Evolutionary conservation across 92 coral and sea anemone genomes (phyloP), one percentile per base, ranked within the genome.

Genomic region (Porites evermanni): DNA sequence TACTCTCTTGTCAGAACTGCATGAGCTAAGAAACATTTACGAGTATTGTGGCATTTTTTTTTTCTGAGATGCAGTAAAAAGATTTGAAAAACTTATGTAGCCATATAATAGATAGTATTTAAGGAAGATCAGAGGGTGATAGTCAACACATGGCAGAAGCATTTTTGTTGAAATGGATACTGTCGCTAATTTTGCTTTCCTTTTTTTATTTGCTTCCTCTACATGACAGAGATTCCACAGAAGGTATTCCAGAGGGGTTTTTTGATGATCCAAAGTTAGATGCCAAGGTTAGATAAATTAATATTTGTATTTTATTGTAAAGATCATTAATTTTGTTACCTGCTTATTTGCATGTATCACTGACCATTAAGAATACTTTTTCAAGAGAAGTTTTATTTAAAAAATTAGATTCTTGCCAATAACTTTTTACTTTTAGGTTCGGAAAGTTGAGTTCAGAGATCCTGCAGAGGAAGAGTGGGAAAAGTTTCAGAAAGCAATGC

Each of bases 261-360:
- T 97, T 97, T 93, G 99, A 97, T 81, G 98, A 97, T 80, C 99
- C 99, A 59, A 97, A 95, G 83, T 88, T 93, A 65, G 99, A 97
- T 89, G 99, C 99, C 17, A 97, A 97, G 94, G 99, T 97, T 83
- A 3, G 80, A 44, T 23, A 9, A 23, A 47, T 8, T 56, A 12
- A 17, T 70, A 8, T 56, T 3, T 56, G 13, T 0, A 56, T 56
- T 56, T 8, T 7, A 8, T 8, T 12, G 13, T 2, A 7, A 8
- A 4, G 13, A 8, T 8, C 12, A 56, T 8, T n/a, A n/a, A n/a
- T n/a, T n/a, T 56, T 54, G 60, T 67, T 67, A 10, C 23, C 38
- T 68, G 11, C 13, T 38, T 38, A 38, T 0, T 0, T 38, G 1
- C 73, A 11, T 23, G 5, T 12, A 77, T 54, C 47, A 38, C 47